A percentile compares a stretch with the other conserved stretches of the same genome.
These are phyloP conservation scores for Megalops cyprinoides DNA, from an alignment of 2,797 vertebrate species.

Conservation along the genomic window DNA sequence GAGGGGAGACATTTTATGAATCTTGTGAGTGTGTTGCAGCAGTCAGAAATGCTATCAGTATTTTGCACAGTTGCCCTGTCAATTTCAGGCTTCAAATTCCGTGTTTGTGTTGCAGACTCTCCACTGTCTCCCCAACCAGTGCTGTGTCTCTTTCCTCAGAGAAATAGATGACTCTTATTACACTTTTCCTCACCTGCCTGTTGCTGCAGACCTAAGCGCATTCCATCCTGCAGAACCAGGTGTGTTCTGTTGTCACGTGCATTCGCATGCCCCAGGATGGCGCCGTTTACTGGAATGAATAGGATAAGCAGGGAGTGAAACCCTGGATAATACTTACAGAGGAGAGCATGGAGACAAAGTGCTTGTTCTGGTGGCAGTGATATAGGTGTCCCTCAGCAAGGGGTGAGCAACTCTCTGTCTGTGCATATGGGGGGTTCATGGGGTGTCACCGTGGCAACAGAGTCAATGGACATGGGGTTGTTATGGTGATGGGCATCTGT, in stretches of 20 bases:
- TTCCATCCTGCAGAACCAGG: not conserved
- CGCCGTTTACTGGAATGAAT: not conserved
- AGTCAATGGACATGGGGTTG: not conserved
- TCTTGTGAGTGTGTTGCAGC: not conserved
- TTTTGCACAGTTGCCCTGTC: not conserved
- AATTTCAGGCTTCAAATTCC: not conserved
- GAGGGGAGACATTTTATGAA: not conserved
- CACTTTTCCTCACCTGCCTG: not conserved
- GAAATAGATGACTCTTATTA: not conserved
- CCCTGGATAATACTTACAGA: not conserved
- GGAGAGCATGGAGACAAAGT: not conserved
- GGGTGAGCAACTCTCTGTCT: not conserved
- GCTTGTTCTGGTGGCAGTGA: not conserved
- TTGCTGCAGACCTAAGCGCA: not conserved
- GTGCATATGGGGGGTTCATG: not conserved
- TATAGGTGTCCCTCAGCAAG: not conserved
- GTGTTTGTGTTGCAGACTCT: not conserved
- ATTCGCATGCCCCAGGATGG: not conserved
- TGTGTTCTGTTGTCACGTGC: not conserved
- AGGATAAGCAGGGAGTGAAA: not conserved
- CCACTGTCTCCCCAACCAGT: not conserved
- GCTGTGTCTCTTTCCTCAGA: not conserved
- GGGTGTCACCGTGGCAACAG: not conserved
- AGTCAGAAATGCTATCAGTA: not conserved
- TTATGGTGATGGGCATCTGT: conserved; percentile 18